phyloP scores from a whole-genome alignment of 1,140 invertebrate species.

The Zaprionus ornatus region DNA sequence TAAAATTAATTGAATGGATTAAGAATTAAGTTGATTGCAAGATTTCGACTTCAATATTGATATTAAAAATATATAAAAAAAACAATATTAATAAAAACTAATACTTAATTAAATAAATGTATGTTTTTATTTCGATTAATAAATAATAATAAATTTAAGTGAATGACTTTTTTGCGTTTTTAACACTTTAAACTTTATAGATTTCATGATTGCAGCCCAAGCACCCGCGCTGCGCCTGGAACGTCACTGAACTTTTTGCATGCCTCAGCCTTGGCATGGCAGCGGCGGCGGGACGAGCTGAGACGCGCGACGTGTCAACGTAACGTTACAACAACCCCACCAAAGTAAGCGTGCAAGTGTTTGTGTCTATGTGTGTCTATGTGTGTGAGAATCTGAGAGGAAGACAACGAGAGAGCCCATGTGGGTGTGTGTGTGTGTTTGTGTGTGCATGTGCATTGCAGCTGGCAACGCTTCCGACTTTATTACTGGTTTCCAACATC shows the following conservation, averaged over 20 bases:
- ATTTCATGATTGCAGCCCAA: no score
- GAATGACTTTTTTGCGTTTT: background rate
- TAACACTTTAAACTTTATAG: no score
- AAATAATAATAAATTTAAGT: background rate
- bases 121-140: no score
- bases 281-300: background rate
- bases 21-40: no score
- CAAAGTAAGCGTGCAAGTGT: slow-evolving; percentile 26
- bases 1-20: no score
- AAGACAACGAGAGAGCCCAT: slow-evolving; percentile 14
- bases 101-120: no score
- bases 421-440: slow-evolving; percentile 12
- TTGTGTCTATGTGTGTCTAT: slow-evolving; percentile 5
- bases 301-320: slow-evolving; percentile 21
- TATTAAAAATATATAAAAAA: no score
- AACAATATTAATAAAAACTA: no score
- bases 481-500: slow-evolving; percentile 75
- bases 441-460: slow-evolving; percentile 42
- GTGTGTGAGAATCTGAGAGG: slow-evolving; percentile 6
- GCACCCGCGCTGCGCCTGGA: background rate
- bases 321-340: slow-evolving; percentile 48
- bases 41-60: no score
- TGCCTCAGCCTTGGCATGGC: slow-evolving; percentile 22
- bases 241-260: slow-evolving; percentile 46
- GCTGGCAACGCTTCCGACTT: slow-evolving; percentile 73